These are phyloP conservation scores for Sinella curviseta DNA, from an alignment of 1,140 invertebrate genomes.

Conservation along the genomic window DNA sequence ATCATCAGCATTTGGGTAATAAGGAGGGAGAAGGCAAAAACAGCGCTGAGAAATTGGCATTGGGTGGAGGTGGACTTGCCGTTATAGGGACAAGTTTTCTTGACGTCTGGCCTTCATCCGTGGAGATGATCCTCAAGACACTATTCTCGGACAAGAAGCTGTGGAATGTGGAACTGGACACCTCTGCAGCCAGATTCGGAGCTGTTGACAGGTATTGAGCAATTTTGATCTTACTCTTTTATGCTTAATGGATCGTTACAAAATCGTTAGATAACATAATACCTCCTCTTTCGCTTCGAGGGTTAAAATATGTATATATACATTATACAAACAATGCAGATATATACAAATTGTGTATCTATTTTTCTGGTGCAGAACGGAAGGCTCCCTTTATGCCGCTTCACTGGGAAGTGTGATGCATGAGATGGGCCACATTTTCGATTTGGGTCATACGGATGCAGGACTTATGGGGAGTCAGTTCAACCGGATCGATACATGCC, in stretches of 20 bases:
- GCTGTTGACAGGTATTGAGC: slow-evolving; percentile 20
- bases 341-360: background rate
- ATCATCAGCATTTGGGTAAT: slow-evolving; percentile 60
- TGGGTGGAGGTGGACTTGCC: slow-evolving; percentile 86
- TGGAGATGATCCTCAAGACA: slow-evolving; percentile 65
- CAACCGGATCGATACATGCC: slow-evolving; percentile 70
- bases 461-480: slow-evolving; percentile 95
- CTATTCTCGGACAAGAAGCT: slow-evolving; percentile 47
- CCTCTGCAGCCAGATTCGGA: slow-evolving; percentile 7
- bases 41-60: slow-evolving; percentile 73
- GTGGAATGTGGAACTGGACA: slow-evolving; percentile 18
- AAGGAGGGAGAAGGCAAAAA: background rate
- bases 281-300: background rate
- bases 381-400: slow-evolving; percentile 86
- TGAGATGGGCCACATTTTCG: slow-evolving; percentile 91
- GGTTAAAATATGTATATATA: too few relatives aligned
- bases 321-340: too few relatives aligned
- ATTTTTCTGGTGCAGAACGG: slow-evolving; percentile 62
- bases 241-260: background rate
- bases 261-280: background rate
- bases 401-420: slow-evolving; percentile 90
- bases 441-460: slow-evolving; percentile 83
- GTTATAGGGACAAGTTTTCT: slow-evolving; percentile 86
- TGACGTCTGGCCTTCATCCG: slow-evolving; percentile 79
- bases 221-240: background rate